Evolutionary conservation across 1,140 invertebrate species (phyloP).

Genomic region (Ericerus pela): DNA sequence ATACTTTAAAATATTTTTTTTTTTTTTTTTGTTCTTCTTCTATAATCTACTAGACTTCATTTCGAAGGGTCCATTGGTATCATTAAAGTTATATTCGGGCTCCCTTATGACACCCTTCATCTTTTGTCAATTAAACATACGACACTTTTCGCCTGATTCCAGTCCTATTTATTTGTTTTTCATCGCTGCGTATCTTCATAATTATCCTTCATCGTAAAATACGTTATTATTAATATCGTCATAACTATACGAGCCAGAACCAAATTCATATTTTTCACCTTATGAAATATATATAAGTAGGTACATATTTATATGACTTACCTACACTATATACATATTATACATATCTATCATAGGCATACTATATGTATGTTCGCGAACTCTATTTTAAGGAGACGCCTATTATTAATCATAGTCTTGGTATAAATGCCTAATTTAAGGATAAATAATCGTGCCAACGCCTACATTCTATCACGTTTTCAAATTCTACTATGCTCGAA

Average conservation of each 20-base stretch:
- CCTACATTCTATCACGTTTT: not conserved
- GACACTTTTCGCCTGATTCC: not conserved
- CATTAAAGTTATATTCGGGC: too few relatives aligned
- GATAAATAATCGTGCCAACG: not conserved
- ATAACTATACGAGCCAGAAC: not conserved
- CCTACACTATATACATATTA: too few relatives aligned
- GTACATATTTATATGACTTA: too few relatives aligned
- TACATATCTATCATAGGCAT: too few relatives aligned
- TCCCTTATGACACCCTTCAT: not conserved
- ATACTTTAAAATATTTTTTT: not conserved
- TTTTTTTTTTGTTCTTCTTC: too few relatives aligned
- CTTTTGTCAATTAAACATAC: conserved; percentile 2
- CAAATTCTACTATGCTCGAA: not conserved
- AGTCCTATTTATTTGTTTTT: conserved; percentile 5
- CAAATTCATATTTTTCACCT: conserved; percentile 8
- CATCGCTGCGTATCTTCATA: not conserved
- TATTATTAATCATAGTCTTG: not conserved
- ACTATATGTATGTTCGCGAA: too few relatives aligned
- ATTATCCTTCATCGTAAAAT: conserved; percentile 4
- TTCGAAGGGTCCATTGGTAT: too few relatives aligned
- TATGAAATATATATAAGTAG: not conserved
- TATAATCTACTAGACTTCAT: too few relatives aligned
- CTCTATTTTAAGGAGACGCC: conserved; percentile 3
- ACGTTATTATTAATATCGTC: conserved; percentile 6
- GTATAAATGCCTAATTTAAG: not conserved